These are phyloP conservation scores for Tursiops truncatus DNA, from an alignment of 2,113 vertebrate genomes.

Conservation along the genomic window DNA sequence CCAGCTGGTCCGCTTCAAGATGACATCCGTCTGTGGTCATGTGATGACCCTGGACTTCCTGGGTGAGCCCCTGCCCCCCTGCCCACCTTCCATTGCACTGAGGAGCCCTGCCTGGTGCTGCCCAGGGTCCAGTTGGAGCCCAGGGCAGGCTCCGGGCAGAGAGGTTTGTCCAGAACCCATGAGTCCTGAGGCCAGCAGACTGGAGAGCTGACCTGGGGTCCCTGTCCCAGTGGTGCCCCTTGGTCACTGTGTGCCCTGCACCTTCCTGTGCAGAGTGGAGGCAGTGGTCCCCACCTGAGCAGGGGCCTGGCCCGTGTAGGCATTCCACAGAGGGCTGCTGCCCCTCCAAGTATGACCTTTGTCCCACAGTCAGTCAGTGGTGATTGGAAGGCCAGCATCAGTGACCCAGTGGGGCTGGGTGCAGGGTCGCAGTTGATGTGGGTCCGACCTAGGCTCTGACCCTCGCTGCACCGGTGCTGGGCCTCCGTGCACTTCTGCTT, in stretches of 20 bases:
- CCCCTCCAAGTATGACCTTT: neutral
- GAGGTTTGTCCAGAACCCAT: neutral
- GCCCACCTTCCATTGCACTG: neutral
- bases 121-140: neutral
- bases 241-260: too few relatives aligned
- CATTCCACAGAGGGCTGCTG: rapidly evolving
- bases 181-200: neutral
- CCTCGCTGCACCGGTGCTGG: neutral
- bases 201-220: neutral
- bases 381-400: neutral
- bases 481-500: neutral
- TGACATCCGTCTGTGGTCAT: constrained; percentile 98
- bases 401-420: neutral
- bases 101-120: neutral
- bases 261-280: neutral
- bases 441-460: neutral
- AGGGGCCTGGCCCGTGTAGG: rapidly evolving
- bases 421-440: neutral
- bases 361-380: neutral
- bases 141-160: neutral
- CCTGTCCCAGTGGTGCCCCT: neutral
- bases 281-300: rapidly evolving
- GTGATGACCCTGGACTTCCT: constrained; percentile 99
- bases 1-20: constrained; percentile 93
- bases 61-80: constrained; percentile 80